Base-by-base conservation (phyloP, 2,888 invertebrate species). In the Coelopa pilipes region DNA sequence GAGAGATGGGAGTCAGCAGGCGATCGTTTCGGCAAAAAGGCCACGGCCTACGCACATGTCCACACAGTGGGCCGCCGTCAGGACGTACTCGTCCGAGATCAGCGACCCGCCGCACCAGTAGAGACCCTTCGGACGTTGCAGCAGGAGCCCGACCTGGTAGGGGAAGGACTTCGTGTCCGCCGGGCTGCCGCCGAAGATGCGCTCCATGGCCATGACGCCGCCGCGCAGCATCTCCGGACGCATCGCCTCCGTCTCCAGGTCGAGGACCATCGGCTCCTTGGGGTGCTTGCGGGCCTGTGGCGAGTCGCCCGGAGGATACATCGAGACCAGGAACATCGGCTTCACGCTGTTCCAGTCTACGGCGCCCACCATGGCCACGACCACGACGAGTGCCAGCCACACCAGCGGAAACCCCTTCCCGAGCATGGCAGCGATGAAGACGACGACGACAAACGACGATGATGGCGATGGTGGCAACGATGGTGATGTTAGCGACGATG, bases 21-120 rank as follows among this genome's bases (percentile, higher is more conserved):
- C 12, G 13, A 34, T 34, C 21, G n/a, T 24, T 62, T 62, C n/a
- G 12, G 11, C 62, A 63, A 63, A 50, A 19, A 60, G 63, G 57
- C 53, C 13, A 46, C 13, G n/a, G n/a, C n/a, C 34, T 34, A 34
- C 34, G 34, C 80, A 87, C 86, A 82, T 85, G 76, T 87, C 85
- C 71, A 87, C 85, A 78, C 86, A 86, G 75, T 86, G 86, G 3
- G 86, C 86, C 2, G 86, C 86, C 11, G 86, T 86, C n/a, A 86
- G 78, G 46, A 87, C 82, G 76, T 81, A 82, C 74, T 85, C 80
- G 59, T 82, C 81, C 65, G 86, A 87, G 77, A 86, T 86, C 66
- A 86, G 78, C 7, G 87, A 85, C 17, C 86, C 86, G 55, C 86
- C 86, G 72, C 86, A 86, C 86, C 86, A 87, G 71, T 85, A 85